Evolutionary conservation across 2,888 invertebrate species (phyloP), one percentile per base, ranked within the genome.

Genomic region (Drosophila multiciliata): DNA sequence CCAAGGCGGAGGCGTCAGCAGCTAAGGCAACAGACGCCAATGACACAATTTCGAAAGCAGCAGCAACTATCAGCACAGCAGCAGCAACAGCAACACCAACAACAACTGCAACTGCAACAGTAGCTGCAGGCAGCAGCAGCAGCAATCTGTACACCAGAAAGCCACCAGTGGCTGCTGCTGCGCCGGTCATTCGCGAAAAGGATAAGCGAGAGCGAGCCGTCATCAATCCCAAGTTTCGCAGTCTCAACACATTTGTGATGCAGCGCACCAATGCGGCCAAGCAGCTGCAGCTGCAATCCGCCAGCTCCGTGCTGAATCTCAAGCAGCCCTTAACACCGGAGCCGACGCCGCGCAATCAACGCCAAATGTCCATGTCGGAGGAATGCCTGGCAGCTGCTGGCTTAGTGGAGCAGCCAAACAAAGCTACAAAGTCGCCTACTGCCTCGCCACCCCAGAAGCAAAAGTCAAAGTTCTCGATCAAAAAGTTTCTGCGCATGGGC

Each of bases 401-500:
- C 0, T 33, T 79, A 15, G 38, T 42, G 20, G 87, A 83, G 2
- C 57, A 50, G 23, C 59, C 66, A 49, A 86, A 70, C 54, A 92
- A 91, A 11, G 23, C 49, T 3, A 1, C 58, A 53, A 80, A 83
- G 23, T 64, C 74, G 0, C 71, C 73, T 0, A 77, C 75, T 5
- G 73, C 83, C 0, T 80, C 81, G 59, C 82, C 91, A 35, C 87
- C 90, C 6, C 83, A 81, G 54, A 91, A 97, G 91, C 95, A 96
- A 58, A 96, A 96, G 90, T 95, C 95, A 12, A 95, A 96, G 82
- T 97, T 97, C 91, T 97, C 97, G 0, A 94, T 98, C 53, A 97
- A 97, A 90, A 97, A 97, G 91, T 95, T 98, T 77, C 93, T 98
- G 35, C 94, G 97, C 66, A 96, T 97, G 94, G 97, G 97, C 29